Evolutionary conservation across 2,113 vertebrate genomes (phyloP).

Genomic region (Rhabdornis inornatus): DNA sequence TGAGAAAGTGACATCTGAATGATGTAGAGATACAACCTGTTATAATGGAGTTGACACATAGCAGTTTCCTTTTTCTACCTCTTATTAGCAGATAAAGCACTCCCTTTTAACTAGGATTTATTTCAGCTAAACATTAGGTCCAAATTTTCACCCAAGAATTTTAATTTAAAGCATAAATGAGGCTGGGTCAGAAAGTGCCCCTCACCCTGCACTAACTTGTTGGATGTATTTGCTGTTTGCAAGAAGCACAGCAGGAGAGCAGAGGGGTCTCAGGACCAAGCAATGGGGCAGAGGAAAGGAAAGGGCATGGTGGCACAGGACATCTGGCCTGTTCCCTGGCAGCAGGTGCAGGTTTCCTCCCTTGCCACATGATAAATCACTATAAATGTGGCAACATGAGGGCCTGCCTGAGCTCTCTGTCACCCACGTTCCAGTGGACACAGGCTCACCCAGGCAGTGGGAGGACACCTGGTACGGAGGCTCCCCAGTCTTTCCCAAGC

Average conservation of each 20-base stretch:
- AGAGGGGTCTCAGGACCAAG: fast-evolving
- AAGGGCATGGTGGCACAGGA: fast-evolving
- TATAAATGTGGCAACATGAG: neutral
- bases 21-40: neutral
- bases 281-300: neutral
- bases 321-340: fast-evolving
- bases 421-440: fast-evolving
- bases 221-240: neutral
- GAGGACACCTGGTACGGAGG: fast-evolving
- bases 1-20: neutral
- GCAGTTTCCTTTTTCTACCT: neutral
- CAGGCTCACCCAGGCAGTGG: fast-evolving
- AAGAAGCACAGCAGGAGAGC: neutral
- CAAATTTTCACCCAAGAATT: neutral
- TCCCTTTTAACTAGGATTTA: neutral
- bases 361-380: fast-evolving
- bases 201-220: fast-evolving
- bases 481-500: neutral
- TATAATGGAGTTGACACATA: neutral
- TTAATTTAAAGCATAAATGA: neutral
- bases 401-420: neutral
- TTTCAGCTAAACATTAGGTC: neutral
- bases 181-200: neutral
- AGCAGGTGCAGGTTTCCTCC: fast-evolving
- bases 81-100: neutral